Evolutionary conservation across 2,888 invertebrate genomes (phyloP).

Genomic region (Coronaproctus castanopsis): DNA sequence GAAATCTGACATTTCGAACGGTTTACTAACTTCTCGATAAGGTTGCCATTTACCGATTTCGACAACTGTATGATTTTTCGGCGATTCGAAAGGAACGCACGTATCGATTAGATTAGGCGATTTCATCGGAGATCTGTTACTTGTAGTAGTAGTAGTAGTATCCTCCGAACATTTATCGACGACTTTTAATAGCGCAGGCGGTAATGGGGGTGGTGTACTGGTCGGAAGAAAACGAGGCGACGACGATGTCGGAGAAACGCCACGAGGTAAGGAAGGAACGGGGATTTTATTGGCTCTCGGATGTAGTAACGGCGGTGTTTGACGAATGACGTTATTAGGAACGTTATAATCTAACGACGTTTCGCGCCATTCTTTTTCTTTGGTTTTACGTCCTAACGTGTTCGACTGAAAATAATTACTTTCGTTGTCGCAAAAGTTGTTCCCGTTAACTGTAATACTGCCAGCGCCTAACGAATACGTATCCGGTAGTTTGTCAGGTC

Average conservation of each 20-base stretch:
- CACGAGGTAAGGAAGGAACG: constrained; percentile 5
- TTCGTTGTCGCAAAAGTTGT: too few species aligned
- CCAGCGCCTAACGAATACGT: constrained; percentile 10
- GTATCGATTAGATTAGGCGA: constrained; percentile 9
- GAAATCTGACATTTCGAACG: constrained; percentile 94
- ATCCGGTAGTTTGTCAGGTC: constrained; percentile 2
- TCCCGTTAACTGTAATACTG: constrained; percentile 8
- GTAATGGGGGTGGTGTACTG: constrained; percentile 25
- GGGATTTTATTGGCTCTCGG: constrained; percentile 5
- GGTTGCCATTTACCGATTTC: constrained; percentile 77
- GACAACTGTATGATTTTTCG: constrained; percentile 64
- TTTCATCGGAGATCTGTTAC: constrained; percentile 6
- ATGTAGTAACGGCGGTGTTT: constrained; percentile 10
- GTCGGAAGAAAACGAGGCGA: constrained; percentile 19
- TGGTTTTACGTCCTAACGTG: constrained; percentile 21
- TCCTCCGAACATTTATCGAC: constrained; percentile 3
- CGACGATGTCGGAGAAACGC: not conserved
- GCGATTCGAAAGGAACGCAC: constrained; percentile 42
- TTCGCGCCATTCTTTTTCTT: constrained; percentile 47
- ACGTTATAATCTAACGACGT: constrained; percentile 40
- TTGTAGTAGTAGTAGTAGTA: constrained; percentile 1
- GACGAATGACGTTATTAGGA: not conserved
- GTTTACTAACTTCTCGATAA: constrained; percentile 82
- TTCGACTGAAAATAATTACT: not conserved
- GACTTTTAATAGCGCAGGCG: constrained; percentile 10